Evolutionary conservation across 2,113 vertebrate genomes (phyloP), one percentile per base, ranked within the genome.

Genomic region (Embiotoca jacksoni): DNA sequence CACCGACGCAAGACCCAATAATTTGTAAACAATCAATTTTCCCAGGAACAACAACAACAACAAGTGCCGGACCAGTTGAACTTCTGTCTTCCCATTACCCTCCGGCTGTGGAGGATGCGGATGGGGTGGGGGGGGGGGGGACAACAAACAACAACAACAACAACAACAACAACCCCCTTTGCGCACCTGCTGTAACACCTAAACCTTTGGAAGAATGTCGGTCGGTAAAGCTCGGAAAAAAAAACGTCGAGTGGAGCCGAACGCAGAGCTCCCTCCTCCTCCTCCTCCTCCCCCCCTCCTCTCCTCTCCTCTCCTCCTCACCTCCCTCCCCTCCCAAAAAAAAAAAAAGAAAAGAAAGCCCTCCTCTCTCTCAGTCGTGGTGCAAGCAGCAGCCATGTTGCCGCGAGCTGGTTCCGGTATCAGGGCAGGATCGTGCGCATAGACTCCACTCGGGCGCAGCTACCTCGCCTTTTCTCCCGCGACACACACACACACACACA

Each of bases 341-440:
- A 23, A 23, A 23, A 23, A 23, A 23, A 23, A 23, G 1, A 23
- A 23, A 23, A 23, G 1, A 23, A 23, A 23, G 14, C 37, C 64
- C 76, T 23, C 23, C 23, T 23, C 23, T 23, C 85, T 56, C 46
- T 82, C 73, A 84, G 85, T 92, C 87, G 88, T 91, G 91, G 92
- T 92, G 92, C 92, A 92, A 91, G 93, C 93, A 91, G 93, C 93
- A 92, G 94, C 94, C 95, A 95, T 95, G 94, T 95, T 95, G 92
- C 90, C 60, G 92, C 55, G 90, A 89, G 91, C 90, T 90, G 93
- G 93, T 95, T 95, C 95, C 95, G 95, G 95, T 95, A 94, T 94
- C 90, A 90, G 88, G 85, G 80, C 89, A 92, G 91, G 89, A 89
- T 90, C 87, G 84, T 92, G 88, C 85, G 88, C 84, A 86, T 88